Evolutionary conservation across 2,113 vertebrate genomes (phyloP).

Genomic region (Sander vitreus): DNA sequence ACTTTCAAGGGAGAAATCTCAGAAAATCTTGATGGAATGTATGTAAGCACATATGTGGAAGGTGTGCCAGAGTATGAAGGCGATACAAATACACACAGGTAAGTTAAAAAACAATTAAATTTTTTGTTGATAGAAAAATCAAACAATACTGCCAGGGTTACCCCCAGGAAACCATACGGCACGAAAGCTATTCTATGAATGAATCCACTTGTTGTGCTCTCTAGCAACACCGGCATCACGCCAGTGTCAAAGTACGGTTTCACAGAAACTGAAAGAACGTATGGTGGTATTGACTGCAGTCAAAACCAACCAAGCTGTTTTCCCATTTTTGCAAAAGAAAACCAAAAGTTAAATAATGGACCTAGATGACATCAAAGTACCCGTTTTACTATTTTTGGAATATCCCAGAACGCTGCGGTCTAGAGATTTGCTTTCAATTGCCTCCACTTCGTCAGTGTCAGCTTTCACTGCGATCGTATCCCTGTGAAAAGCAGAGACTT

Average conservation of each 20-base stretch:
- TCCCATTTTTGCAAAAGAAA: too few relatives aligned
- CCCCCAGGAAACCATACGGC: background rate
- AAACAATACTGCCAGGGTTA: background rate
- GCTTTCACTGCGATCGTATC: too few relatives aligned
- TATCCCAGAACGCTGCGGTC: too few relatives aligned
- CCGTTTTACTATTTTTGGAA: too few relatives aligned
- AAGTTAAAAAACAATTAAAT: slow-evolving; percentile 3
- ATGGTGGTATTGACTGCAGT: background rate
- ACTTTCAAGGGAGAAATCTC: slow-evolving; percentile 84
- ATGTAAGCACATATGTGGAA: slow-evolving; percentile 86
- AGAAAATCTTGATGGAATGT: slow-evolving; percentile 84
- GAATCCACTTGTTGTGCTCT: background rate
- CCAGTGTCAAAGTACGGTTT: background rate
- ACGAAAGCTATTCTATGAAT: background rate
- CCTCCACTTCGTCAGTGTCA: too few relatives aligned
- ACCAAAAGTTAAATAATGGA: too few relatives aligned
- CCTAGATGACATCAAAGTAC: too few relatives aligned
- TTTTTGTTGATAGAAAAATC: background rate
- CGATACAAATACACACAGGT: slow-evolving; percentile 59
- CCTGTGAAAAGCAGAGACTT: too few relatives aligned
- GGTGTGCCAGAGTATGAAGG: fast-evolving
- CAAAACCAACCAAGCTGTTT: too few relatives aligned
- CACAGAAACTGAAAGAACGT: background rate
- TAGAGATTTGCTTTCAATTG: too few relatives aligned
- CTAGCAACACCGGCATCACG: background rate